Percentiles rank a stretch among this genome's conserved stretches.
phyloP scores from a whole-genome alignment of 2,797 vertebrate genomes.

The Mormyrops attenuatus region DNA sequence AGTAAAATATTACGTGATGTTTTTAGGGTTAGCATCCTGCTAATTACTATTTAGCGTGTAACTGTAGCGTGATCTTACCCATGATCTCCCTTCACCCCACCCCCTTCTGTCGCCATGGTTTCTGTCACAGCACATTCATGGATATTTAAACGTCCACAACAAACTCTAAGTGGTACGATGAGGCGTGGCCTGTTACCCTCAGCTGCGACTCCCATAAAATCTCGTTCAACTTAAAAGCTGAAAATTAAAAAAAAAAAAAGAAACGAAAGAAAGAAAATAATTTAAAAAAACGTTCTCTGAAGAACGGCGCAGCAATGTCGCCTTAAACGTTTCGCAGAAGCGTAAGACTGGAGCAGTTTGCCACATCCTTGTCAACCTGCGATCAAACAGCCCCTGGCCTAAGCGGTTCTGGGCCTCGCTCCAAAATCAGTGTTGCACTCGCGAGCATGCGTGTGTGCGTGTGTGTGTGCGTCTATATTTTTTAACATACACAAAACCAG shows the following conservation, averaged over 20 bases:
- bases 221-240: background rate
- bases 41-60: background rate
- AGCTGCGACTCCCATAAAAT: background rate
- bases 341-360: background rate
- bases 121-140: constrained; percentile 17
- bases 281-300: background rate
- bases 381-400: constrained; percentile 9
- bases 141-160: constrained; percentile 12
- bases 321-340: background rate
- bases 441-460: background rate
- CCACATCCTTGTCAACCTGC: constrained; percentile 14
- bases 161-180: background rate
- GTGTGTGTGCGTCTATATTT: background rate
- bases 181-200: background rate
- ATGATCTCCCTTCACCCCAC: background rate
- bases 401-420: background rate
- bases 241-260: background rate
- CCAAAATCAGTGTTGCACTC: background rate
- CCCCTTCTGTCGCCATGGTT: constrained; percentile 14
- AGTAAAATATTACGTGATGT: background rate
- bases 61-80: background rate
- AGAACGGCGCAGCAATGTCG: background rate
- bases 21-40: background rate
- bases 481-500: background rate
- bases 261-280: background rate